phyloP scores from a whole-genome alignment of 2,113 vertebrate genomes.

The zebrafish (Danio rerio) region GRCz12tu NC_133188.1:33827001-33827500 shows the following conservation, averaged over 20 bases:
- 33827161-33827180: constrained; percentile 54
- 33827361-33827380: constrained; percentile 52
- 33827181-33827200: constrained; percentile 53
- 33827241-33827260: constrained; percentile 44
- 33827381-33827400: constrained; percentile 39
- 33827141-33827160: constrained; percentile 49
- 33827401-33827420: constrained; percentile 36
- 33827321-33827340: constrained; percentile 51
- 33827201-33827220: constrained; percentile 53
- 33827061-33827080: constrained; percentile 42
- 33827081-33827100: constrained; percentile 54
- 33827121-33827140: constrained; percentile 47
- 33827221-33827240: constrained; percentile 53
- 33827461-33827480: too few relatives aligned
- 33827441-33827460: constrained; percentile 44
- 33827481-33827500: background rate
- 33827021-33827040: constrained; percentile 28
- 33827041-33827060: constrained; percentile 41
- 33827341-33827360: constrained; percentile 48
- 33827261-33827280: constrained; percentile 50
- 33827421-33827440: constrained; percentile 41
- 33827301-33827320: constrained; percentile 46
- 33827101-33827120: constrained; percentile 55
- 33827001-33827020: constrained; percentile 5
- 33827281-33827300: constrained; percentile 41